Evolutionary conservation across 2,888 invertebrate species (phyloP).

Genomic region (Coleophora deauratella): DNA sequence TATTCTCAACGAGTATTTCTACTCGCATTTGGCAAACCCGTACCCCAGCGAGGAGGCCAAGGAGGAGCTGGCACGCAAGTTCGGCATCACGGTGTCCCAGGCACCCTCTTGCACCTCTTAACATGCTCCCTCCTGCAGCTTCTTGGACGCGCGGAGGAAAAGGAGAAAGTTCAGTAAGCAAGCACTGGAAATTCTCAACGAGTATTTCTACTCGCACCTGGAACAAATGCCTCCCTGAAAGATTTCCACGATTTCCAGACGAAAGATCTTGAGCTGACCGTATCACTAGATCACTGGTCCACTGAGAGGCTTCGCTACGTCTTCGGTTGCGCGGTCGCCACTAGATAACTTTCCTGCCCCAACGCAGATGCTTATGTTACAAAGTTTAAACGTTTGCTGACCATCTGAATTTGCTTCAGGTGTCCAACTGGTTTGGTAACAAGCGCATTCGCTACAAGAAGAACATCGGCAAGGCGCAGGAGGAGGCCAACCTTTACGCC

Average conservation of each 20-base stretch:
- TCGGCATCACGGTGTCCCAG: constrained; percentile 98
- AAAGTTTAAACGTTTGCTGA: too few species aligned
- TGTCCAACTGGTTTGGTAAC: constrained; percentile 99
- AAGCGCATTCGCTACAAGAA: constrained; percentile 99
- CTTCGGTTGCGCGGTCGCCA: too few species aligned
- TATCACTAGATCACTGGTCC: too few species aligned
- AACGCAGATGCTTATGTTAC: too few species aligned
- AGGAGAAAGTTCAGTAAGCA: constrained; percentile 99
- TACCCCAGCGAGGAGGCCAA: constrained; percentile 99
- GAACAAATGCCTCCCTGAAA: too few species aligned
- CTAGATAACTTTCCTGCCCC: too few species aligned
- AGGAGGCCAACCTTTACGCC: constrained; percentile 98
- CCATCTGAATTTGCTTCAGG: constrained; percentile 75
- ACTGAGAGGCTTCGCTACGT: too few species aligned
- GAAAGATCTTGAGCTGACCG: too few species aligned
- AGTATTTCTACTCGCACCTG: constrained; percentile 99
- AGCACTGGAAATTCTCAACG: constrained; percentile 94
- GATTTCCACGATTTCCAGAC: too few species aligned
- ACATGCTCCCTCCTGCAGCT: constrained; percentile 53
- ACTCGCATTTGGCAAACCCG: constrained; percentile 99
- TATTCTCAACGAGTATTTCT: constrained; percentile 99
- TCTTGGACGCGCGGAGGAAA: constrained; percentile 88
- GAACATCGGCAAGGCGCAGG: constrained; percentile 99
- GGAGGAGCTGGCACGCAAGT: constrained; percentile 98
- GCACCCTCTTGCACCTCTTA: constrained; percentile 51